These are phyloP conservation scores for Ostrea denselamellosa DNA, from an alignment of 1,140 invertebrate genomes.

Conservation along the genomic window DNA sequence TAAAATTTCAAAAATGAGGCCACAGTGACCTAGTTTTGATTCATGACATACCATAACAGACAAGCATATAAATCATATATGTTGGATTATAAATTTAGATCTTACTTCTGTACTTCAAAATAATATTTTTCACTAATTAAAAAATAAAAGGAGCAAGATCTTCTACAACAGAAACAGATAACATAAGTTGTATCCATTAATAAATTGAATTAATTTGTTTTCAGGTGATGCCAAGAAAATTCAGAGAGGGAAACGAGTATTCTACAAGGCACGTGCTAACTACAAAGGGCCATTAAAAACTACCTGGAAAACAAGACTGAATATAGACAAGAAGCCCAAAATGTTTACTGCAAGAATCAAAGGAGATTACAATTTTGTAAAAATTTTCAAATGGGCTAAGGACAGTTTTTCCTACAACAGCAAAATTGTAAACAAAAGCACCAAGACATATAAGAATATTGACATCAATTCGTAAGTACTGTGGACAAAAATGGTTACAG, in stretches of 20 bases:
- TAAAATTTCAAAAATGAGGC: too few relatives aligned
- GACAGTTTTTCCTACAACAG: conserved; percentile 60
- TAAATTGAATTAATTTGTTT: conserved; percentile 15
- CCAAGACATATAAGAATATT: conserved; percentile 60
- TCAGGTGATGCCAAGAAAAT: conserved; percentile 56
- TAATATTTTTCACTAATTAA: too few relatives aligned
- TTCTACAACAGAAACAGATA: too few relatives aligned
- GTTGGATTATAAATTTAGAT: too few relatives aligned
- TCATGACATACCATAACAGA: too few relatives aligned
- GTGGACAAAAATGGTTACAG: not conserved
- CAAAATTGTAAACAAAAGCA: conserved; percentile 61
- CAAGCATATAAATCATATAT: too few relatives aligned
- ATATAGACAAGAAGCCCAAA: conserved; percentile 55
- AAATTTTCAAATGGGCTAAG: conserved; percentile 56
- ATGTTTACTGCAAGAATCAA: conserved; percentile 51
- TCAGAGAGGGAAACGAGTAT: conserved; percentile 51
- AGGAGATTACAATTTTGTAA: conserved; percentile 65
- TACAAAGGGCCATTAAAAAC: conserved; percentile 59
- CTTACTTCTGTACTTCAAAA: too few relatives aligned
- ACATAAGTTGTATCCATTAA: too few relatives aligned
- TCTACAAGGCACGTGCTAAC: conserved; percentile 51
- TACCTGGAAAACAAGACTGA: conserved; percentile 51
- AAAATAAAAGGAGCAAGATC: too few relatives aligned
- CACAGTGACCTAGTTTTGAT: too few relatives aligned
- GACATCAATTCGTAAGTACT: conserved; percentile 64